Conservation (phyloP, 2,888 invertebrate species). For the Chrysotoxum bicinctum region DNA sequence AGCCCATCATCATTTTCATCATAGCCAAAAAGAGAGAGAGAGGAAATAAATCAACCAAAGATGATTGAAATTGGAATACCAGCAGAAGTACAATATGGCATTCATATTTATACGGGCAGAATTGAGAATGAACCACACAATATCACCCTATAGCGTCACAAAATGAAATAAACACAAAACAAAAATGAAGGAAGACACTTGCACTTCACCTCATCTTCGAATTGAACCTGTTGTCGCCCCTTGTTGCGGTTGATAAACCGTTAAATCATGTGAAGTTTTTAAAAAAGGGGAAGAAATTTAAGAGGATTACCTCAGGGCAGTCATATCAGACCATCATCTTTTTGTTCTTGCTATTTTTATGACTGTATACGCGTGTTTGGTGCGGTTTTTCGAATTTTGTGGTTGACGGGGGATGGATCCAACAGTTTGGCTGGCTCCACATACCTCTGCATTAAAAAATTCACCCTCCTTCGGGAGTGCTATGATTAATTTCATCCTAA, state of each 20-base stretch:
- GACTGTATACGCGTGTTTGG: conserved; percentile 29
- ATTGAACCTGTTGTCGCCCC: conserved; percentile 69
- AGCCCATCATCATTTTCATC: conserved; percentile 55
- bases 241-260: conserved; percentile 71
- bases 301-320: conserved; percentile 44
- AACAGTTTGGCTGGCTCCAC: conserved; percentile 11
- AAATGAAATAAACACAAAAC: background rate
- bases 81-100: conserved; percentile 65
- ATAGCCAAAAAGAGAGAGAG: conserved; percentile 10
- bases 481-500: conserved; percentile 72
- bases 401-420: conserved; percentile 64
- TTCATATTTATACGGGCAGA: conserved; percentile 39
- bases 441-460: background rate
- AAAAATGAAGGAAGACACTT: conserved; percentile 7
- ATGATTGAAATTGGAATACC: conserved; percentile 61
- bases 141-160: conserved; percentile 16
- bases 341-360: background rate
- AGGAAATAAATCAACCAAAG: conserved; percentile 64
- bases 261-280: conserved; percentile 60
- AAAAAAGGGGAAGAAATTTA: conserved; percentile 3
- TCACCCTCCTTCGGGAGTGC: conserved; percentile 40
- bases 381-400: conserved; percentile 54
- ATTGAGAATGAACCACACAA: conserved; percentile 1
- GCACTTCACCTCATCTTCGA: conserved; percentile 53
- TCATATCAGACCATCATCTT: conserved; percentile 36